These are phyloP conservation scores for Phrynosoma blainvillii DNA, from an alignment of 2,113 vertebrate species.

Conservation along the genomic window DNA sequence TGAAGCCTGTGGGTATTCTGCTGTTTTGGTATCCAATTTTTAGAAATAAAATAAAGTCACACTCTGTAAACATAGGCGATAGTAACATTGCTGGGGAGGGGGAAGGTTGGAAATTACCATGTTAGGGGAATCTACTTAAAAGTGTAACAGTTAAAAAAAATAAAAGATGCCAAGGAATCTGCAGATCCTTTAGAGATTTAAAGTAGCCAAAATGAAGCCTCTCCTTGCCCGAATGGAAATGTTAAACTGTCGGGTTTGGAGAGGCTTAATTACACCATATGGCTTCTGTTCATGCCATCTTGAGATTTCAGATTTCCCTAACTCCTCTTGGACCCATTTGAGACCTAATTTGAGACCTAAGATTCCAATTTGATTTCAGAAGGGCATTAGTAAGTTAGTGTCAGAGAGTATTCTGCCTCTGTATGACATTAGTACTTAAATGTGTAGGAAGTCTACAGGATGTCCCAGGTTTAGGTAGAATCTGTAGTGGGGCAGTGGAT, in stretches of 20 bases:
- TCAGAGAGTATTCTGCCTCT: neutral
- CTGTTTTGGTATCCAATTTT: neutral
- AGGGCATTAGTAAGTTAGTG: neutral
- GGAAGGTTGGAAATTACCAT: neutral
- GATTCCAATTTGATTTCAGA: neutral
- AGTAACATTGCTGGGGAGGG: neutral
- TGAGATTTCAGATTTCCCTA: constrained; percentile 1
- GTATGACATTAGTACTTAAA: neutral
- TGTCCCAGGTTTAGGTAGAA: no score
- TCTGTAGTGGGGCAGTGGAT: neutral
- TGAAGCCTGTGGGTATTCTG: neutral
- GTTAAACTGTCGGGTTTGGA: neutral
- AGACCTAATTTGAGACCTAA: neutral
- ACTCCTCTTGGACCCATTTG: neutral
- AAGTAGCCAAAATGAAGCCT: neutral
- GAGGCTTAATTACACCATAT: neutral
- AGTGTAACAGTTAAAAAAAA: neutral
- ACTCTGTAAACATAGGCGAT: neutral
- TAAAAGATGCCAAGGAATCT: neutral
- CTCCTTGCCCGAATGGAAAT: neutral
- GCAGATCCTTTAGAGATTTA: neutral
- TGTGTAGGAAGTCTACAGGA: neutral
- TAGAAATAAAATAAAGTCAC: neutral
- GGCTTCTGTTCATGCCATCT: neutral
- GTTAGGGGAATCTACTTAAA: neutral